Evolutionary conservation across 1,140 invertebrate species (phyloP).

Genomic region (Maconellicoccus hirsutus): DNA sequence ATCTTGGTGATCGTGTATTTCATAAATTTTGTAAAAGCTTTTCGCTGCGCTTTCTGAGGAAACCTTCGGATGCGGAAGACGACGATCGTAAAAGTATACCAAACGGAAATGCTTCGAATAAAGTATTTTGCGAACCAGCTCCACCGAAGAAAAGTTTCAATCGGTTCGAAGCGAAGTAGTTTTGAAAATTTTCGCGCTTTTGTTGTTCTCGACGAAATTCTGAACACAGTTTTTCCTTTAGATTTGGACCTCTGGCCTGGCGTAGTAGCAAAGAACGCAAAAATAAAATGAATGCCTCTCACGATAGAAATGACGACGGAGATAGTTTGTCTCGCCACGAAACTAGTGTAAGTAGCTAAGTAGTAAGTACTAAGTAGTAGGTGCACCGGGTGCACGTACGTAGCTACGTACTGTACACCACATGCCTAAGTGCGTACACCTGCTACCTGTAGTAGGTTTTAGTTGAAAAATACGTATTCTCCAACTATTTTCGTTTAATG

Average conservation of each 20-base stretch:
- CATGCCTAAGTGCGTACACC: too few species aligned
- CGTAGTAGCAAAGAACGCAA: slow-evolving; percentile 56
- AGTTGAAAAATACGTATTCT: too few species aligned
- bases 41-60: slow-evolving; percentile 47
- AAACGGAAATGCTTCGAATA: background rate
- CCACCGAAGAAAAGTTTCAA: background rate
- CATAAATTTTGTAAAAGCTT: slow-evolving; percentile 60
- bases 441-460: too few species aligned
- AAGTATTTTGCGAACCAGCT: background rate
- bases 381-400: too few species aligned
- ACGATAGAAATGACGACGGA: slow-evolving; percentile 60
- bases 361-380: too few species aligned
- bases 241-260: slow-evolving; percentile 58
- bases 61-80: slow-evolving; percentile 24
- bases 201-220: too few species aligned
- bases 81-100: background rate
- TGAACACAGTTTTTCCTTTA: slow-evolving; percentile 30
- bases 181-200: background rate
- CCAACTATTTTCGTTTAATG: too few species aligned
- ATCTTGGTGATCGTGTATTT: slow-evolving; percentile 39
- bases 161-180: background rate
- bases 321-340: slow-evolving; percentile 37
- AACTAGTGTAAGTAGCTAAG: background rate
- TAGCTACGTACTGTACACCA: too few species aligned
- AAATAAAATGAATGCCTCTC: slow-evolving; percentile 51